A percentile compares a stretch with the other conserved stretches of the same genome.
Conservation (phyloP, 2,113 vertebrate genomes). For the Pardalotus punctatus region DNA sequence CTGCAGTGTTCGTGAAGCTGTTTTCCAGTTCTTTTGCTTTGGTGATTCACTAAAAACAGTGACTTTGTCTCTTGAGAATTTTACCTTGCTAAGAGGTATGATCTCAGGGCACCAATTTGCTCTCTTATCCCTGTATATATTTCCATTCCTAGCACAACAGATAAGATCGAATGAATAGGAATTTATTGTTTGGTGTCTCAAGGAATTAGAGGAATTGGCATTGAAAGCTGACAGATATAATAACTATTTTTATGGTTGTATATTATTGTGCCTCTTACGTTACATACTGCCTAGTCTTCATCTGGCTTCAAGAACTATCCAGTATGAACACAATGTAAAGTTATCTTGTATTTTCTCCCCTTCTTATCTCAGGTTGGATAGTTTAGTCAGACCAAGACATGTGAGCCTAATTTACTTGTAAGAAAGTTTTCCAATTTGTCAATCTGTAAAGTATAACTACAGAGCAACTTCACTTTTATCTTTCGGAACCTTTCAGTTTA, state of each 20-base stretch:
- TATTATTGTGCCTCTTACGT: not conserved
- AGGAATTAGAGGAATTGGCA: not conserved
- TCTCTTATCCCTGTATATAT: not conserved
- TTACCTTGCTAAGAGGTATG: not conserved
- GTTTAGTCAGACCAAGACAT: not conserved
- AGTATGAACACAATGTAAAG: not conserved
- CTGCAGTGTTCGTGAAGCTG: not conserved
- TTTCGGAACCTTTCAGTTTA: not conserved
- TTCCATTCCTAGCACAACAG: not conserved
- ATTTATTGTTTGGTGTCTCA: not conserved
- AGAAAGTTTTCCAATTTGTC: not conserved
- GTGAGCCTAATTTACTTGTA: not conserved
- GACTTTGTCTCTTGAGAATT: not conserved
- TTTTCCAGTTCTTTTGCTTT: not conserved
- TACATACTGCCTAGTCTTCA: not conserved
- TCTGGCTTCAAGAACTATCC: not conserved
- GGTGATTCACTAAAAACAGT: not conserved
- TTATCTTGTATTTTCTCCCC: not conserved
- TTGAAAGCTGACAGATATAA: not conserved
- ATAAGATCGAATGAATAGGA: not conserved
- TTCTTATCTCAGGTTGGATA: not conserved
- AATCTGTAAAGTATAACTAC: not conserved
- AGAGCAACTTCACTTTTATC: not conserved
- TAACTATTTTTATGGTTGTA: not conserved
- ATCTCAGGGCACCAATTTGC: not conserved